Conservation (phyloP, 2,113 vertebrate species). For the Cyanoderma ruficeps region DNA sequence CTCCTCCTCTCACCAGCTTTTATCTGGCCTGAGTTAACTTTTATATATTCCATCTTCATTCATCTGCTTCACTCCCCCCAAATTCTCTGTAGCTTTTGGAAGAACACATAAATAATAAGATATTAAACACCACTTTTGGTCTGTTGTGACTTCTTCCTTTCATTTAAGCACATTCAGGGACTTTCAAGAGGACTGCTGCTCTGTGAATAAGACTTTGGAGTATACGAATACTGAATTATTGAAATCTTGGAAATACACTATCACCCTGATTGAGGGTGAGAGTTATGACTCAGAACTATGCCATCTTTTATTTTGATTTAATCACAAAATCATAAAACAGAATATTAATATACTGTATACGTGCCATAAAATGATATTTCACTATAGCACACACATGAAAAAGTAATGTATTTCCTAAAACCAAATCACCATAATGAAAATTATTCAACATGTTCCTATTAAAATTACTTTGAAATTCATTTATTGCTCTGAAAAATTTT, state of each 20-base stretch:
- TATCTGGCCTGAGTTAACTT: background rate
- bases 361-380: background rate
- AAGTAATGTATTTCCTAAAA: background rate
- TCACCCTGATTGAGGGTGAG: background rate
- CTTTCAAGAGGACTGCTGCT: background rate
- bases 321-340: slow-evolving; percentile 3
- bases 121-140: background rate
- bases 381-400: background rate
- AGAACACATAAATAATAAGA: slow-evolving; percentile 7
- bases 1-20: background rate
- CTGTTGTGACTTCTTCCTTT: slow-evolving; percentile 4
- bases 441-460: background rate
- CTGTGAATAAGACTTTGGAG: background rate
- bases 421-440: background rate
- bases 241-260: background rate
- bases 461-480: background rate
- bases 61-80: background rate
- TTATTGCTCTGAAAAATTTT: background rate
- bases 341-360: background rate
- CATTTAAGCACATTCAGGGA: background rate
- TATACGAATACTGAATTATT: slow-evolving; percentile 15
- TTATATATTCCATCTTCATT: background rate
- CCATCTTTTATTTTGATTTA: background rate
- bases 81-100: background rate
- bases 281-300: background rate